Evolutionary conservation across 2,888 invertebrate genomes (phyloP).

Genomic region (Drosophila mayaguana): DNA sequence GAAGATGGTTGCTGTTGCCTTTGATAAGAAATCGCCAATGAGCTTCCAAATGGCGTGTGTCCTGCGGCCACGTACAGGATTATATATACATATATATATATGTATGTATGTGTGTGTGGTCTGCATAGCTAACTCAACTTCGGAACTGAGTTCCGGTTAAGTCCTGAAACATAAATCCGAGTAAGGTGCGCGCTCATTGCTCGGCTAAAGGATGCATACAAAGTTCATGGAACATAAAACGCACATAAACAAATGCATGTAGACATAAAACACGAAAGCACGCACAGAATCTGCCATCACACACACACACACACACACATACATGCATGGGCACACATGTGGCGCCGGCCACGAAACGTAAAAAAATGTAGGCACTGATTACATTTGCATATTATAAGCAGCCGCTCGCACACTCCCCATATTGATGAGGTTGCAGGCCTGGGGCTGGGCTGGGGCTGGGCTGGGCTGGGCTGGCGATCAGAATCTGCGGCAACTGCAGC

Average conservation of each 20-base stretch:
- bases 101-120: slow-evolving; percentile 3
- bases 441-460: slow-evolving; percentile 31
- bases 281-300: slow-evolving; percentile 36
- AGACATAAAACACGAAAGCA: slow-evolving; percentile 59
- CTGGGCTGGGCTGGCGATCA: slow-evolving; percentile 27
- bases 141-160: slow-evolving; percentile 9
- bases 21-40: slow-evolving; percentile 12
- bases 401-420: slow-evolving; percentile 33
- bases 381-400: slow-evolving; percentile 77
- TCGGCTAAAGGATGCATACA: slow-evolving; percentile 51
- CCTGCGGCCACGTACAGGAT: slow-evolving; percentile 36
- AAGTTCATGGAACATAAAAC: slow-evolving; percentile 68
- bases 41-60: slow-evolving; percentile 44
- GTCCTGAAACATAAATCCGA: slow-evolving; percentile 43
- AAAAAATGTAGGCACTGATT: slow-evolving; percentile 73
- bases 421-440: slow-evolving; percentile 66
- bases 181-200: slow-evolving; percentile 26
- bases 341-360: slow-evolving; percentile 32
- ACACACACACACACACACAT: slow-evolving; percentile 5
- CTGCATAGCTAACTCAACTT: slow-evolving; percentile 5
- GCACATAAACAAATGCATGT: slow-evolving; percentile 75
- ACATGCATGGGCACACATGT: not conserved
- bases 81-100: not conserved
- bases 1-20: slow-evolving; percentile 30
- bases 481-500: slow-evolving; percentile 41